Evolutionary conservation across 2,113 vertebrate genomes (phyloP).

Genomic region (Falcunculus frontatus): DNA sequence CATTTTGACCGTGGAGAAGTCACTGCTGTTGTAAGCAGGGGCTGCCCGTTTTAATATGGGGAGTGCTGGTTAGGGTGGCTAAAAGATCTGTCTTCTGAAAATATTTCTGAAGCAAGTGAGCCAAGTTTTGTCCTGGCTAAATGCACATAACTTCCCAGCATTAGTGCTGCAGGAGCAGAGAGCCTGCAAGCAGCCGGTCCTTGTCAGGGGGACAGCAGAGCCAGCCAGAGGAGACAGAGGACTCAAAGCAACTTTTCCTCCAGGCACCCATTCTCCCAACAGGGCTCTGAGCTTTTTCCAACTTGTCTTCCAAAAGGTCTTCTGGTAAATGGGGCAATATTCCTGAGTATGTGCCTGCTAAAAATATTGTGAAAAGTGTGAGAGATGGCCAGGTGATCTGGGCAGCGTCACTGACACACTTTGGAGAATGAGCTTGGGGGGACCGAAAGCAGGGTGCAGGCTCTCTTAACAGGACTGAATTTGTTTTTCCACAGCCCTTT

Average conservation of each 20-base stretch:
- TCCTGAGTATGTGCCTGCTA: not conserved
- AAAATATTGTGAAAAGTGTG: not conserved
- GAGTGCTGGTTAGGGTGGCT: not conserved
- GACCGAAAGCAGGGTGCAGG: not conserved
- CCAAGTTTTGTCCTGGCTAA: not conserved
- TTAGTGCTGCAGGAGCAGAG: not conserved
- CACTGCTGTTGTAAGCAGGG: not conserved
- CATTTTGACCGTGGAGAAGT: not conserved
- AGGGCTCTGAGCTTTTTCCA: not conserved
- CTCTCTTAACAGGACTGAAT: not conserved
- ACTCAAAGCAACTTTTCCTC: not conserved
- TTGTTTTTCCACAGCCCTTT: not conserved
- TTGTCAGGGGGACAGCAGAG: not conserved
- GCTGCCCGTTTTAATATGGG: not conserved
- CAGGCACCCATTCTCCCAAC: not conserved
- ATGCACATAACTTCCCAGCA: not conserved
- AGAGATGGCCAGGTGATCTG: slow-evolving; percentile 2
- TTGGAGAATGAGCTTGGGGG: not conserved
- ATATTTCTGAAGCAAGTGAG: not conserved
- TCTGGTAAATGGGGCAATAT: not conserved
- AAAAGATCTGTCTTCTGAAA: not conserved
- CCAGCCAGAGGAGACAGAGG: not conserved
- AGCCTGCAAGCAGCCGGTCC: not conserved
- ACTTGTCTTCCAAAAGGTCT: not conserved
- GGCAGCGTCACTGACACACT: not conserved